Evolutionary conservation across 2,888 invertebrate genomes (phyloP).

Genomic region (Pammene aurita): DNA sequence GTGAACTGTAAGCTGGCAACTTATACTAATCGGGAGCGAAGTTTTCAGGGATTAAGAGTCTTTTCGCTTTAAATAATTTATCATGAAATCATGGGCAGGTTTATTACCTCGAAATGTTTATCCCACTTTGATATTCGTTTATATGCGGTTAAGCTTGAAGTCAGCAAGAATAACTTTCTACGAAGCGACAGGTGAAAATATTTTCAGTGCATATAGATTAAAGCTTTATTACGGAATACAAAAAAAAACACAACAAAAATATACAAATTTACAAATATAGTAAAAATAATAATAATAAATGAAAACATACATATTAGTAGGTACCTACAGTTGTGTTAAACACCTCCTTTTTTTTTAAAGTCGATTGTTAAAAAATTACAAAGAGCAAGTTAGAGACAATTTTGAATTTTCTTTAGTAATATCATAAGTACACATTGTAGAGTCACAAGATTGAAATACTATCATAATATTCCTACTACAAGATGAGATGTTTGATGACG

Average conservation of each 20-base stretch:
- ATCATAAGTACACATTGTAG: too few relatives aligned
- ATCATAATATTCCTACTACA: conserved; percentile 1
- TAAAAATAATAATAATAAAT: too few relatives aligned
- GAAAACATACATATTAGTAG: too few relatives aligned
- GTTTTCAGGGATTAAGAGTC: conserved; percentile 55
- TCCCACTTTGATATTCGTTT: conserved; percentile 5
- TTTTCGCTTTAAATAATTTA: conserved; percentile 57
- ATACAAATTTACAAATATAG: too few relatives aligned
- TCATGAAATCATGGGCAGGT: conserved; percentile 47
- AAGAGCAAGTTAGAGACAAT: too few relatives aligned
- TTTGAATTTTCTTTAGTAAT: too few relatives aligned
- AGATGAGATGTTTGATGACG: conserved; percentile 61
- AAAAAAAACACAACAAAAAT: too few relatives aligned
- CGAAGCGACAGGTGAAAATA: neutral
- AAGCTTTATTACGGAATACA: too few relatives aligned
- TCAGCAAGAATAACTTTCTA: neutral
- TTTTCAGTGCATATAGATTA: too few relatives aligned
- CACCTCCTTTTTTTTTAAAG: too few relatives aligned
- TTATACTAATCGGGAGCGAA: conserved; percentile 59
- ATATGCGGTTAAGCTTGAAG: neutral
- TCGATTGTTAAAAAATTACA: too few relatives aligned
- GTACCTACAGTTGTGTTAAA: too few relatives aligned
- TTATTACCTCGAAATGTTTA: neutral
- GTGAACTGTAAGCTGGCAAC: conserved; percentile 55
- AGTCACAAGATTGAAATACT: neutral